phyloP scores from a whole-genome alignment of 2,113 vertebrate genomes.

The Thunnus thynnus region DNA sequence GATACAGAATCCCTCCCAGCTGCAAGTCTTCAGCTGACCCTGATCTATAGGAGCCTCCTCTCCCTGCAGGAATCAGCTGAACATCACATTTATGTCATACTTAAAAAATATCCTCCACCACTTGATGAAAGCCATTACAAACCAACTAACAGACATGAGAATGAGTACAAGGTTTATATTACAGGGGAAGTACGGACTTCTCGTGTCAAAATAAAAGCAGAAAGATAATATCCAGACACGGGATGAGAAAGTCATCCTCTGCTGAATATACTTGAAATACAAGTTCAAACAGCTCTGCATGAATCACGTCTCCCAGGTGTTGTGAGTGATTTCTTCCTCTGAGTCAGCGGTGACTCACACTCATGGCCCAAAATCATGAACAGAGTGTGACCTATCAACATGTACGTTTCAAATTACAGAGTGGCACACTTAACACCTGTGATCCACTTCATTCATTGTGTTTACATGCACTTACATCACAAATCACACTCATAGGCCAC shows the following conservation, averaged over 20 bases:
- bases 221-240: conserved; percentile 66
- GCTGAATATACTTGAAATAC: neutral
- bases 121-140: neutral
- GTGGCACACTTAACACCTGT: conserved; percentile 24
- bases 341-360: conserved; percentile 48
- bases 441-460: neutral
- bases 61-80: too few species aligned
- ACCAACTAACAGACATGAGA: neutral
- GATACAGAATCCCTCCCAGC: too few species aligned
- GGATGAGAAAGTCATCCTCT: neutral
- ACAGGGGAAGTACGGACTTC: conserved; percentile 47
- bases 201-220: conserved; percentile 64
- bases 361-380: conserved; percentile 29
- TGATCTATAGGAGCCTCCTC: too few species aligned
- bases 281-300: neutral
- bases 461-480: too few species aligned
- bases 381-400: conserved; percentile 22
- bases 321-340: conserved; percentile 8
- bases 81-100: too few species aligned
- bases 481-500: too few species aligned
- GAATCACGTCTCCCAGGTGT: neutral
- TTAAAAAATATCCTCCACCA: neutral
- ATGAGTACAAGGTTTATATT: conserved; percentile 52
- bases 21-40: too few species aligned
- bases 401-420: conserved; percentile 10